Conservation (phyloP, 2,888 invertebrate genomes). For the Drosophila niveifrons region DNA sequence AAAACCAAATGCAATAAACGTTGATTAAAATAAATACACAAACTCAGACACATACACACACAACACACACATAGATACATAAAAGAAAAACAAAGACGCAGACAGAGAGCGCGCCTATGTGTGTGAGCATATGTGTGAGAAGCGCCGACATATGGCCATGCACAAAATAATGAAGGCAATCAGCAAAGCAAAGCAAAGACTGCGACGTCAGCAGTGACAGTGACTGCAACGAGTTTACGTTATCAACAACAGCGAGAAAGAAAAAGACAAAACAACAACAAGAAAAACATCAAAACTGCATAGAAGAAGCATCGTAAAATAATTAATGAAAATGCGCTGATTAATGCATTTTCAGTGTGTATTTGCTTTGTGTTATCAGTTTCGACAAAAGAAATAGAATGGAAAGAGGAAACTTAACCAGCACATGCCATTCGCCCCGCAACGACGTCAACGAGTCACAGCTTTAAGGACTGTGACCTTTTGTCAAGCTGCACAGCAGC, state of each 20-base stretch:
- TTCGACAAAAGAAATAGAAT: conserved; percentile 9
- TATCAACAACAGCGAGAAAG: conserved; percentile 44
- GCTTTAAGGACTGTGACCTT: conserved; percentile 76
- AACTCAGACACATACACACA: conserved; percentile 39
- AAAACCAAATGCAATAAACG: conserved; percentile 77
- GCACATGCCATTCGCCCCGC: conserved; percentile 36
- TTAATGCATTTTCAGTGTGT: conserved; percentile 46
- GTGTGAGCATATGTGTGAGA: conserved; percentile 20
- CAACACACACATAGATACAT: conserved; percentile 30
- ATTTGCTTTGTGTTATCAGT: conserved; percentile 52
- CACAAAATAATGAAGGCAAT: conserved; percentile 52
- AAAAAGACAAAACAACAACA: conserved; percentile 12
- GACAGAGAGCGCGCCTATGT: conserved; percentile 3
- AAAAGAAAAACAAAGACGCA: conserved; percentile 45
- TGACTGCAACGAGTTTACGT: conserved; percentile 34
- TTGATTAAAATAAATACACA: conserved; percentile 77
- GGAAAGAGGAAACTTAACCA: conserved; percentile 8
- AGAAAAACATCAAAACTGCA: conserved; percentile 28
- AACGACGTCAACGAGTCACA: background rate
- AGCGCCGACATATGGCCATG: conserved; percentile 46
- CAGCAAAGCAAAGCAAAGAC: conserved; percentile 42
- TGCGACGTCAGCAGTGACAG: conserved; percentile 45
- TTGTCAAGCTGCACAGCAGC: conserved; percentile 46
- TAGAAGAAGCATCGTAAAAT: conserved; percentile 29
- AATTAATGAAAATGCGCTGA: conserved; percentile 59